These are phyloP conservation scores for Eristalis tenax DNA, from an alignment of 2,888 invertebrate species.

Conservation along the genomic window DNA sequence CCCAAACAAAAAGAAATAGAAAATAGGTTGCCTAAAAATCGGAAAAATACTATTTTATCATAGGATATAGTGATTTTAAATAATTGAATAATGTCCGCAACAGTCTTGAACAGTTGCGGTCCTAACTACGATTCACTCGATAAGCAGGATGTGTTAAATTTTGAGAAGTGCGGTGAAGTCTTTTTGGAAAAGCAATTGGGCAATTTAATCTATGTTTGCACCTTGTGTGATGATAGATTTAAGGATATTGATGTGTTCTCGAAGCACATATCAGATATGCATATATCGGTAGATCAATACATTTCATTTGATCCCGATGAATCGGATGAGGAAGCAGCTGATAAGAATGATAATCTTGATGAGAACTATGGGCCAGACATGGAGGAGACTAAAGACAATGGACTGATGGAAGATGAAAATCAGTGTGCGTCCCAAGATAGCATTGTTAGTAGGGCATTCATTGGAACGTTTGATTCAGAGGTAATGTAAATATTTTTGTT, in stretches of 20 bases:
- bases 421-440: background rate
- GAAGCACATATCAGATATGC: constrained; percentile 57
- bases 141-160: background rate
- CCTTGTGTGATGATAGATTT: constrained; percentile 57
- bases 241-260: constrained; percentile 37
- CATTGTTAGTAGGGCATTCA: background rate
- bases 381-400: background rate
- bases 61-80: background rate
- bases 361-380: background rate
- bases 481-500: background rate
- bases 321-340: constrained; percentile 1
- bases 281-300: constrained; percentile 55
- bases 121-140: background rate
- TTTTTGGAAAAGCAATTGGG: constrained; percentile 57
- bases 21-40: background rate
- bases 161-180: constrained; percentile 69
- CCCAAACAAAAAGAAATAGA: background rate
- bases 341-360: background rate
- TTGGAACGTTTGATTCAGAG: background rate
- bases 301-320: constrained; percentile 41
- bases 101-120: background rate
- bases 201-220: constrained; percentile 54
- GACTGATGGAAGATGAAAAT: background rate
- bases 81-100: constrained; percentile 25
- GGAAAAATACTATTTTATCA: background rate